Conservation (phyloP, 2,113 vertebrate species). For the Glareola pratincola region DNA sequence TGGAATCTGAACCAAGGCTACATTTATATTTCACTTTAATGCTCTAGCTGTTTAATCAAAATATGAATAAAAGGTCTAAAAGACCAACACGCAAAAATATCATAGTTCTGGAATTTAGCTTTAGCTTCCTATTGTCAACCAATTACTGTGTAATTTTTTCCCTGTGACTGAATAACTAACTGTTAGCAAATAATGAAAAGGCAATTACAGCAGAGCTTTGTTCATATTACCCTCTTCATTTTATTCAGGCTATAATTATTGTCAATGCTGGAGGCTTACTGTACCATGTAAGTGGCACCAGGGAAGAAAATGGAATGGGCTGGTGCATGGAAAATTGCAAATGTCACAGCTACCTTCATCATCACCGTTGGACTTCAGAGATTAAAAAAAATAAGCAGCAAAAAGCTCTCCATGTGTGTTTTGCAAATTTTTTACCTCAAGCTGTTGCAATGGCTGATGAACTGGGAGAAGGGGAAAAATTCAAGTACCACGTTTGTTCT, state of each 20-base stretch:
- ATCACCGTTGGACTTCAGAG: constrained; percentile 85
- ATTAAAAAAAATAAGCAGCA: constrained; percentile 74
- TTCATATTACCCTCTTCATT: constrained; percentile 97
- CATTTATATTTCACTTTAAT: constrained; percentile 87
- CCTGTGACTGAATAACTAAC: constrained; percentile 98
- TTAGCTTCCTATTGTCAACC: constrained; percentile 96
- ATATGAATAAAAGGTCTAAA: constrained; percentile 80
- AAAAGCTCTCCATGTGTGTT: constrained; percentile 77
- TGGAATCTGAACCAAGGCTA: constrained; percentile 73
- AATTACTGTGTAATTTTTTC: constrained; percentile 98
- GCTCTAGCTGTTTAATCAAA: constrained; percentile 97
- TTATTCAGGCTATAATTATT: constrained; percentile 97
- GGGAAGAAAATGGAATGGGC: constrained; percentile 95
- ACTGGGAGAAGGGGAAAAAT: constrained; percentile 40
- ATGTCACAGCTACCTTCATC: constrained; percentile 97
- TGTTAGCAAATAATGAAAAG: constrained; percentile 99
- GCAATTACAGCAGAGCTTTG: constrained; percentile 97
- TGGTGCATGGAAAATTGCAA: constrained; percentile 99
- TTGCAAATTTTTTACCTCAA: constrained; percentile 82
- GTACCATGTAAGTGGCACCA: constrained; percentile 96
- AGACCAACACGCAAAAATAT: constrained; percentile 90
- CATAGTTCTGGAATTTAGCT: constrained; percentile 89
- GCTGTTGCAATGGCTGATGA: constrained; percentile 75
- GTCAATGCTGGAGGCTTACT: constrained; percentile 97
- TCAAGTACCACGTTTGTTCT: constrained; percentile 71